Base-by-base conservation (phyloP, 2,888 invertebrate species). In the Melitaea athalia region DNA sequence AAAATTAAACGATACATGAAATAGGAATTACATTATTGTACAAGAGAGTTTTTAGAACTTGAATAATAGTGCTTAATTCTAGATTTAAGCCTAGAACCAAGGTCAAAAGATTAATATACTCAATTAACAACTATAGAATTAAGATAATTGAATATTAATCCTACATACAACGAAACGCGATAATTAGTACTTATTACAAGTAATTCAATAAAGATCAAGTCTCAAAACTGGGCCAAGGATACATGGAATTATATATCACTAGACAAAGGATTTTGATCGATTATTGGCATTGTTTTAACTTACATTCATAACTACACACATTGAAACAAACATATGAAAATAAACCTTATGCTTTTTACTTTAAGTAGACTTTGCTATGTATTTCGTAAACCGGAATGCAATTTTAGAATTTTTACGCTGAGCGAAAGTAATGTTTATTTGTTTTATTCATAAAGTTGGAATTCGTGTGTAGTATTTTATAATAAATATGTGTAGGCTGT, bases 191-290 rank as follows among this genome's bases (percentile, higher is more conserved):
- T n/a, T n/a, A 50, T 55, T 38, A n/a, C 2, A 5, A 10, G 52
- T 52, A 52, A 31, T 52, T 52, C 24, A 33, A 55, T 31, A 33
- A 55, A 55, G 31, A 55, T 38, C 53, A 53, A 31, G 6, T 53
- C 31, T 55, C 33, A 55, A 55, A 33, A 55, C n/a, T n/a, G 14
- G 33, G 55, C 33, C 55, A 55, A 55, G 55, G 55, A 55, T 38
- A 6, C 5, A 1, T 12, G 38, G 33, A 55, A 14, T n/a, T 55
- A 14, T 38, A 55, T 55, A 55, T 38, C 33, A 38, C 38, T 55
- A 14, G 55, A 33, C 55, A 55, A 55, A 55, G 14, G 55, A 38
- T 38, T 55, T 8, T 33, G n/a, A 55, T 33, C 14, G 14, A 55
- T 55, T 55, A 33, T 55, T 33, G 33, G n/a, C 38, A 55, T 55